Evolutionary conservation across 2,888 invertebrate species (phyloP).

Genomic region (Himalopsyche tibetana): DNA sequence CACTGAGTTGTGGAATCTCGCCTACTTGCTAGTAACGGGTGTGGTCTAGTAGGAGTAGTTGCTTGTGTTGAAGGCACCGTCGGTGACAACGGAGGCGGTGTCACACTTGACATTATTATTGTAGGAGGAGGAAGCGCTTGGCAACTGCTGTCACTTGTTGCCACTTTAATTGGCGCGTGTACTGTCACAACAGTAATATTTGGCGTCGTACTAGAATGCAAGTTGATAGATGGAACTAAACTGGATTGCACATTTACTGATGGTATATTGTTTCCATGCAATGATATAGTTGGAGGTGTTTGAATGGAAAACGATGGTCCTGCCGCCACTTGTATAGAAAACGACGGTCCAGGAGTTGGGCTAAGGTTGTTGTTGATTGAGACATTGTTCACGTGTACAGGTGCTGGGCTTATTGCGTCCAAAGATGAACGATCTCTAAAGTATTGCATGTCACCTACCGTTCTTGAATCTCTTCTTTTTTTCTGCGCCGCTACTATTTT

Average conservation of each 20-base stretch:
- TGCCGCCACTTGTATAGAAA: conserved; percentile 51
- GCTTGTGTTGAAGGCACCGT: conserved; percentile 74
- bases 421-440: conserved; percentile 68
- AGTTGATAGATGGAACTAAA: conserved; percentile 83
- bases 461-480: conserved; percentile 78
- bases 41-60: conserved; percentile 63
- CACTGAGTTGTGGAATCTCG: conserved; percentile 93
- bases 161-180: conserved; percentile 72
- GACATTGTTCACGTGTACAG: background rate
- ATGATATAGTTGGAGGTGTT: conserved; percentile 59
- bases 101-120: conserved; percentile 89
- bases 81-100: conserved; percentile 89
- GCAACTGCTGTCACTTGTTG: conserved; percentile 78
- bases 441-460: conserved; percentile 75
- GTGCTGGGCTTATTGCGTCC: conserved; percentile 55
- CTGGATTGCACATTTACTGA: conserved; percentile 77
- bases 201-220: conserved; percentile 75
- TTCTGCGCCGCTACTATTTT: conserved; percentile 80
- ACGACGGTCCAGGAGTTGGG: conserved; percentile 48
- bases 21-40: conserved; percentile 62
- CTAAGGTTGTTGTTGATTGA: conserved; percentile 30
- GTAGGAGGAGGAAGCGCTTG: conserved; percentile 84
- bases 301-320: conserved; percentile 60
- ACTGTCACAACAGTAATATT: conserved; percentile 74
- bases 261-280: conserved; percentile 67